Percentiles rank a stretch among this genome's conserved stretches.
These are phyloP conservation scores for Phyllotreta striolata DNA, from an alignment of 2,888 invertebrate genomes.

Conservation along the genomic window DNA sequence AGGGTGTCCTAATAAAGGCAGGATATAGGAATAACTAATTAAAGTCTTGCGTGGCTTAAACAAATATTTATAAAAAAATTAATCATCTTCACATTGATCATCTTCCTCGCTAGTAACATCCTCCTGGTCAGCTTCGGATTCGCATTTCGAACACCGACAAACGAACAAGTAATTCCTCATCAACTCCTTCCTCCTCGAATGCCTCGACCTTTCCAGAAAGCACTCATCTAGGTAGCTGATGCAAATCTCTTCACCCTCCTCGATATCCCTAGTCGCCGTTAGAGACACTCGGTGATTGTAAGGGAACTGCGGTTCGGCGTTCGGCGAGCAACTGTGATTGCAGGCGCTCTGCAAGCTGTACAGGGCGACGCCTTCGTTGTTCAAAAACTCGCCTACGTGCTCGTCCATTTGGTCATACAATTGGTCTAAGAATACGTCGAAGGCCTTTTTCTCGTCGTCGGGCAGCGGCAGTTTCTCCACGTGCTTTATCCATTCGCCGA, in stretches of 20 bases:
- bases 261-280: slow-evolving; percentile 75
- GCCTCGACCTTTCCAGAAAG: slow-evolving; percentile 78
- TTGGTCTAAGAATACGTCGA: slow-evolving; percentile 79
- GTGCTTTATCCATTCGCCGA: slow-evolving; percentile 87
- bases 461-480: slow-evolving; percentile 73
- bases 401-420: slow-evolving; percentile 84
- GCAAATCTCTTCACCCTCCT: slow-evolving; percentile 85
- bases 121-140: slow-evolving; percentile 74
- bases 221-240: slow-evolving; percentile 93
- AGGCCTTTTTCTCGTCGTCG: slow-evolving; percentile 70
- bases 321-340: slow-evolving; percentile 93
- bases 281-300: slow-evolving; percentile 74
- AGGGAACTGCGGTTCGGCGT: slow-evolving; percentile 85
- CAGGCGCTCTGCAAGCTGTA: slow-evolving; percentile 86
- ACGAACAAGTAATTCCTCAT: slow-evolving; percentile 83
- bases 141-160: slow-evolving; percentile 84
- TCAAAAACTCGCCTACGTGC: slow-evolving; percentile 81
- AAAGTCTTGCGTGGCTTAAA: too few relatives aligned
- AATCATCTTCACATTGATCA: slow-evolving; percentile 51
- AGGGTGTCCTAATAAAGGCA: too few relatives aligned
- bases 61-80: too few relatives aligned
- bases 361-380: slow-evolving; percentile 92
- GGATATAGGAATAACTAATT: background rate
- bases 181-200: slow-evolving; percentile 83
- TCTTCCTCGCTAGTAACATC: slow-evolving; percentile 85